A percentile compares a stretch with the other conserved stretches of the same genome.
These are phyloP conservation scores for Pammene aurita DNA, from an alignment of 2,888 invertebrate genomes.

Conservation along the genomic window DNA sequence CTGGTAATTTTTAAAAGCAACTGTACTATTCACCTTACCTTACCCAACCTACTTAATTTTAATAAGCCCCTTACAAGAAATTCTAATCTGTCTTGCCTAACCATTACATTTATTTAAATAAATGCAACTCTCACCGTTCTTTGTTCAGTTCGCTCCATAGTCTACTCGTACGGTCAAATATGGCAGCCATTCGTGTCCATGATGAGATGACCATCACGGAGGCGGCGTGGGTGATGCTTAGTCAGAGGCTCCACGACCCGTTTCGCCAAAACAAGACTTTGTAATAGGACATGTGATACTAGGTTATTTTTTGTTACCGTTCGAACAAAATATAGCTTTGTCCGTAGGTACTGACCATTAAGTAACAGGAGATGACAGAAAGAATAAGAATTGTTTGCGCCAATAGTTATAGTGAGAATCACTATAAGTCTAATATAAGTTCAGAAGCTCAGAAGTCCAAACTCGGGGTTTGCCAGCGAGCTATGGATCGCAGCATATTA, in stretches of 20 bases:
- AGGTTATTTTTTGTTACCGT: background rate
- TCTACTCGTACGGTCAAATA: constrained; percentile 27
- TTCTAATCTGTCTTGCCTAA: too few relatives aligned
- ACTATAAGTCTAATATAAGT: too few relatives aligned
- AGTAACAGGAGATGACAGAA: too few relatives aligned
- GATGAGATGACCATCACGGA: constrained; percentile 16
- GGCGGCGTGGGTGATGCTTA: constrained; percentile 36
- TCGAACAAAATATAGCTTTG: background rate
- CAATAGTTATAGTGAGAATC: too few relatives aligned
- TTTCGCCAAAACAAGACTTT: constrained; percentile 10
- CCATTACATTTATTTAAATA: background rate
- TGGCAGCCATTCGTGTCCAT: constrained; percentile 35
- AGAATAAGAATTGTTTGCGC: too few relatives aligned
- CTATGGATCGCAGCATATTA: too few relatives aligned
- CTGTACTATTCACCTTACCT: too few relatives aligned
- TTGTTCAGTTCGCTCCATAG: constrained; percentile 21
- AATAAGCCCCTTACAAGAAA: too few relatives aligned
- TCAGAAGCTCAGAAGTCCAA: too few relatives aligned
- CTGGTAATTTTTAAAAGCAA: too few relatives aligned
- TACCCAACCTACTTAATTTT: too few relatives aligned
- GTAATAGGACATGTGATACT: background rate
- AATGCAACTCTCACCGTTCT: constrained; percentile 11
- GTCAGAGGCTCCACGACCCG: constrained; percentile 19
- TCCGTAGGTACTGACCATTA: background rate
- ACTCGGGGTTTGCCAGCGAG: too few relatives aligned